Evolutionary conservation across 2,888 invertebrate genomes (phyloP).

Genomic region (Dryadula phaetusa): DNA sequence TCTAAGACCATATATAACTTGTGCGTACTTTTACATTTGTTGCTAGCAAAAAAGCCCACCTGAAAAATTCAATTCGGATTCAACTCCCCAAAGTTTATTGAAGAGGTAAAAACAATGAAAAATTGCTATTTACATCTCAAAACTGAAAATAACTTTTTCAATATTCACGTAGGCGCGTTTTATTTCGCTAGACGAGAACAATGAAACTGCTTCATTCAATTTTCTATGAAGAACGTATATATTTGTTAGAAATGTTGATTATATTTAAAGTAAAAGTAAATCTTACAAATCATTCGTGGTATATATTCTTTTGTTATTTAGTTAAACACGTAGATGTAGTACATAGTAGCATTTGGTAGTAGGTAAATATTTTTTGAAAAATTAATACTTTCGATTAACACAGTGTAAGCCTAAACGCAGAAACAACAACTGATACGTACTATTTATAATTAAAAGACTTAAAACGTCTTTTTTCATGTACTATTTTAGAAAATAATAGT

Average conservation of each 20-base stretch:
- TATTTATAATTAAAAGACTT: background rate
- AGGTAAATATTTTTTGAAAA: no score
- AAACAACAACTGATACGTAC: no score
- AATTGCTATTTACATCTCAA: slow-evolving; percentile 27
- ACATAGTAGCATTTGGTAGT: no score
- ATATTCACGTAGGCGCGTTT: slow-evolving; percentile 22
- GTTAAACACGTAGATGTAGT: no score
- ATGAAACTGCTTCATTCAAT: slow-evolving; percentile 15
- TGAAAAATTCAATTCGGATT: slow-evolving; percentile 15
- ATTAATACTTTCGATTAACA: no score
- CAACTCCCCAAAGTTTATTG: slow-evolving; percentile 18
- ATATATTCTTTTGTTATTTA: no score
- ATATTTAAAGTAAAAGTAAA: background rate
- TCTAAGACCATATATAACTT: slow-evolving; percentile 22
- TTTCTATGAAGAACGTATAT: background rate
- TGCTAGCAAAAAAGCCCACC: background rate
- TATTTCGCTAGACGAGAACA: slow-evolving; percentile 5
- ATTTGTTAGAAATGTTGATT: background rate
- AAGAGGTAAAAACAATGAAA: slow-evolving; percentile 26
- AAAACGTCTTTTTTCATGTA: background rate
- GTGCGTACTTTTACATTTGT: slow-evolving; percentile 5
- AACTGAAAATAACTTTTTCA: slow-evolving; percentile 25
- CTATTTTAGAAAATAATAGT: slow-evolving; percentile 6
- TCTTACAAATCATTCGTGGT: no score
- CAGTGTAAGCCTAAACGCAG: no score